Evolutionary conservation across 2,888 invertebrate species (phyloP).

Genomic region (Drosophila hamatofila): DNA sequence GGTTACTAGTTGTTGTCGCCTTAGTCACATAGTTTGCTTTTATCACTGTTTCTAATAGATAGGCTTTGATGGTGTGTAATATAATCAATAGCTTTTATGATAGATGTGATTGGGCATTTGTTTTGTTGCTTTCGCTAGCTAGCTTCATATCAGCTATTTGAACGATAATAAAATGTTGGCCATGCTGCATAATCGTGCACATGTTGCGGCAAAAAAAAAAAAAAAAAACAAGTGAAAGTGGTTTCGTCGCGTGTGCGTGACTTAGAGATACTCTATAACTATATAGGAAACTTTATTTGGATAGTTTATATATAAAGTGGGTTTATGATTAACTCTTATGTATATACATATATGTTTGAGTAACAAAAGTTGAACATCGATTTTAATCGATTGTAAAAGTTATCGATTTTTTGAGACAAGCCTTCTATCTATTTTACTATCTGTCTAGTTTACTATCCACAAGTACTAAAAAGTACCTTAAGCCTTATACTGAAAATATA

Average conservation of each 20-base stretch:
- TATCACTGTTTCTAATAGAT: slow-evolving; percentile 5
- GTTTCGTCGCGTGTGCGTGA: fast-evolving
- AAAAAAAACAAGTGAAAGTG: slow-evolving; percentile 1
- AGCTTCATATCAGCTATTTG: neutral
- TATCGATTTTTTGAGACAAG: neutral
- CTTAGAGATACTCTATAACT: neutral
- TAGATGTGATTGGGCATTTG: neutral
- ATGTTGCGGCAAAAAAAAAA: neutral
- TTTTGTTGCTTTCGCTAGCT: neutral
- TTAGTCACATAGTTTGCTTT: neutral
- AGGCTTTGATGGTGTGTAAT: slow-evolving; percentile 4
- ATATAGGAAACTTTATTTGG: neutral
- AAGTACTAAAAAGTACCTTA: too few relatives aligned
- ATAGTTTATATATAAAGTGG: neutral
- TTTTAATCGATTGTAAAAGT: neutral
- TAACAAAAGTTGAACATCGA: neutral
- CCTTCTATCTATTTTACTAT: too few relatives aligned
- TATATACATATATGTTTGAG: too few relatives aligned
- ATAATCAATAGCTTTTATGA: slow-evolving; percentile 23
- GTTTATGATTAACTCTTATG: too few relatives aligned
- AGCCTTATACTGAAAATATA: too few relatives aligned
- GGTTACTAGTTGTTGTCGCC: neutral
- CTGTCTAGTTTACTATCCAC: too few relatives aligned
- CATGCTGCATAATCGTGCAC: neutral
- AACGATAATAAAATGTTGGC: slow-evolving; percentile 8